These are phyloP conservation scores for Muscicapa comitata DNA, from an alignment of 2,797 vertebrate species.

Conservation along the genomic window DNA sequence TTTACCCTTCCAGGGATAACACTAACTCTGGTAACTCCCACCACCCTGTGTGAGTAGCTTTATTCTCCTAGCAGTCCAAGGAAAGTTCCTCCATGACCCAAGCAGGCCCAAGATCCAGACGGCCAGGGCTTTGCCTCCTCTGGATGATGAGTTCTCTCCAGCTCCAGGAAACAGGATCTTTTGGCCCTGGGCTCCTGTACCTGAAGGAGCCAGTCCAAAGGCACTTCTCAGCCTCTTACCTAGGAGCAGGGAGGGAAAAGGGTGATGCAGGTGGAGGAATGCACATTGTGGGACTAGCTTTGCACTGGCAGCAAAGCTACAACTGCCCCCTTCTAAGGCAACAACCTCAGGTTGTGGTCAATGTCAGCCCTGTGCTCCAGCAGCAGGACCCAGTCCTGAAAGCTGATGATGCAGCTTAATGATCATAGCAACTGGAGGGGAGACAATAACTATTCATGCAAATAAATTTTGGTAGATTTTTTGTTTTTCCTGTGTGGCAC, in stretches of 20 bases:
- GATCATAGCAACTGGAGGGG: background rate
- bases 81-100: background rate
- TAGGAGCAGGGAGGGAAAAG: background rate
- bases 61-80: background rate
- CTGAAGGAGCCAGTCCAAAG: background rate
- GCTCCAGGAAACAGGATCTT: background rate
- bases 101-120: background rate
- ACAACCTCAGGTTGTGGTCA: background rate
- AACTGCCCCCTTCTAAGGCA: background rate
- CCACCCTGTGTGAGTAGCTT: fast-evolving
- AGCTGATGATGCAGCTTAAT: background rate
- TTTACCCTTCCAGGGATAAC: background rate
- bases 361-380: background rate
- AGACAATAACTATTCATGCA: background rate
- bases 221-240: background rate
- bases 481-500: background rate
- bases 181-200: background rate
- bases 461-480: background rate
- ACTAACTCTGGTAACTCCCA: background rate
- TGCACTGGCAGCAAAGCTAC: background rate
- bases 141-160: background rate
- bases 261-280: background rate
- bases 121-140: background rate
- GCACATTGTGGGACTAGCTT: background rate
- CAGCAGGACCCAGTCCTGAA: background rate